Conservation (phyloP, 2,797 vertebrate genomes). For the Artibeus lituratus region DNA sequence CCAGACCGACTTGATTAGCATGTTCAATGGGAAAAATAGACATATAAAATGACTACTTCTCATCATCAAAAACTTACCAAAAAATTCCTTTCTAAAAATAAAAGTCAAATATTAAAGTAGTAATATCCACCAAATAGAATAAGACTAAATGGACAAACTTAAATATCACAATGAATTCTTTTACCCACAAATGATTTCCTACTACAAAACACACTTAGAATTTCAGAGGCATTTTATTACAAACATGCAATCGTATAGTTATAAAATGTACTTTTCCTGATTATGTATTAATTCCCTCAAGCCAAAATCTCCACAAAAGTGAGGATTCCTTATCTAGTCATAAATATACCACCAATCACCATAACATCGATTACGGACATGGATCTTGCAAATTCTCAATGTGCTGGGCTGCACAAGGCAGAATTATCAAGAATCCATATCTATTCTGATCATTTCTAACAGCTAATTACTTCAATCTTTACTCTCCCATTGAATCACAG, state of each 20-base stretch:
- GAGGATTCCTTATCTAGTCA: background rate
- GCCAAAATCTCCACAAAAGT: background rate
- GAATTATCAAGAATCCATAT: background rate
- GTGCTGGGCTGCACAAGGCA: background rate
- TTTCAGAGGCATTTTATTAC: background rate
- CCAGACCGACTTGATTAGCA: background rate
- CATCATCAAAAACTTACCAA: background rate
- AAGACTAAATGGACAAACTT: background rate
- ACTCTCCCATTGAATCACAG: background rate
- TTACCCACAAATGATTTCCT: constrained; percentile 31
- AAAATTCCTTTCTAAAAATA: background rate
- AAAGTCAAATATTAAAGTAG: background rate
- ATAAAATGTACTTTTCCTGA: constrained; percentile 15
- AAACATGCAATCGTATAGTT: background rate
- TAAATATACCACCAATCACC: background rate
- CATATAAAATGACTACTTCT: constrained; percentile 13
- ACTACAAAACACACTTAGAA: background rate
- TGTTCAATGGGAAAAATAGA: background rate
- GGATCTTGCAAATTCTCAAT: background rate
- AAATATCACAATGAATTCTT: background rate
- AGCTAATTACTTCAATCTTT: background rate
- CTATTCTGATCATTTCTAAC: constrained; percentile 5
- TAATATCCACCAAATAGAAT: background rate
- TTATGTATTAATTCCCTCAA: background rate
- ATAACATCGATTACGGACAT: background rate